These are phyloP conservation scores for Bagarius yarrelli DNA, from an alignment of 2,113 vertebrate species.

Conservation along the genomic window DNA sequence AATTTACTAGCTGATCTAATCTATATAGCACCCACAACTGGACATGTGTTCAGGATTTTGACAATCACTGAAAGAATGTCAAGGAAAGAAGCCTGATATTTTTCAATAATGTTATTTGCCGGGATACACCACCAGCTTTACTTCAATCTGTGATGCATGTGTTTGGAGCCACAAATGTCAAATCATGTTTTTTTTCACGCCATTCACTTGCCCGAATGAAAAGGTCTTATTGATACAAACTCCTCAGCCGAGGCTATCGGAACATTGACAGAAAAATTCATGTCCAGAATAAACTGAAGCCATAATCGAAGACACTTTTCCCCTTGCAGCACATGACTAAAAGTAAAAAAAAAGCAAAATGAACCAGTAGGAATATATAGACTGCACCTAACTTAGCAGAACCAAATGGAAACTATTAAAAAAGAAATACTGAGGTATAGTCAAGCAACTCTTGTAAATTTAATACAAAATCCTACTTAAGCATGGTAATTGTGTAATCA, in stretches of 20 bases:
- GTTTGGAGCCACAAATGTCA: conserved; percentile 58
- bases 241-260: neutral
- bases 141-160: conserved; percentile 60
- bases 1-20: too few species aligned
- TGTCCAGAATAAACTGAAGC: neutral
- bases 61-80: too few species aligned
- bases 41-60: too few species aligned
- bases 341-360: conserved; percentile 10
- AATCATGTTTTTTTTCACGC: conserved; percentile 50
- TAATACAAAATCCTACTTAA: conserved; percentile 25
- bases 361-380: neutral
- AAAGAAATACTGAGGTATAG: conserved; percentile 3
- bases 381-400: neutral
- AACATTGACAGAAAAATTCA: neutral
- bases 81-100: neutral
- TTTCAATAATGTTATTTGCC: neutral
- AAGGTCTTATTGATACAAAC: conserved; percentile 27
- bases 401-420: neutral
- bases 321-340: neutral
- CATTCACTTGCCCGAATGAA: conserved; percentile 23
- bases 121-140: conserved; percentile 57
- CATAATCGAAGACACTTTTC: neutral
- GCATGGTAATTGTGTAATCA: conserved; percentile 29
- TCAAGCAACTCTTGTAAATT: neutral
- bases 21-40: too few species aligned